Base-by-base conservation (phyloP, 2,113 vertebrate genomes). In the Geococcyx californianus region DNA sequence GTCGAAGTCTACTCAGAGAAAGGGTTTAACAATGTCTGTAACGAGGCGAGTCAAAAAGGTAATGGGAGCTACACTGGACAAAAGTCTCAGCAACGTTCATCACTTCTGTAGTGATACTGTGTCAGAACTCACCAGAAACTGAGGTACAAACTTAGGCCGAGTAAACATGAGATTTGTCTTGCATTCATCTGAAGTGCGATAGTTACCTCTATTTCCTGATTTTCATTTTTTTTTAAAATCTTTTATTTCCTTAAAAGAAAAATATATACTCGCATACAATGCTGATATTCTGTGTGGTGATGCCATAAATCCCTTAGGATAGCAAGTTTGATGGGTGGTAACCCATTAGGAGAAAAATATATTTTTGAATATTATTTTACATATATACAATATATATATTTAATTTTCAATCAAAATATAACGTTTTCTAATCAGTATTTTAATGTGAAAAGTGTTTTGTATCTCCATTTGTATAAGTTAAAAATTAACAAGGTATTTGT, bases 311-410 rank as follows among this genome's bases (percentile, higher is more conserved):
- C 94, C 91, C 92, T 93, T 86, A 84, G 84, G 92, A 95, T 95
- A 92, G 83, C 84, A 94, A 79, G 55, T 93, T 38, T 94, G 83
- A 93, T 95, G 88, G 88, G 92, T 82, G 44, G 31, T 85, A 93
- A 92, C 95, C 93, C 93, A 97, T 92, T 89, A 95, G 87, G 79
- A 94, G 76, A 90, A 94, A 96, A 95, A 96, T 95, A 96, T 81
- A 95, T 58, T 92, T 93, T 96, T 87, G 12, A 93, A 80, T 93
- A 88, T 90, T 91, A 95, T 94, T 86, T 94, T 96, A 96, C 93
- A 96, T 95, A 94, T 95, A 92, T 85, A 91, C 84, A 96, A 56
- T 83, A 93, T 73, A 94, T 95, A 95, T 90, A 88, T 90, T 67
- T 94, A 68, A 73, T 76, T 95, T 94, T 97, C 89, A 95, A 73